Evolutionary conservation across 1,140 invertebrate species (phyloP).

Genomic region (Zaprionus capensis): DNA sequence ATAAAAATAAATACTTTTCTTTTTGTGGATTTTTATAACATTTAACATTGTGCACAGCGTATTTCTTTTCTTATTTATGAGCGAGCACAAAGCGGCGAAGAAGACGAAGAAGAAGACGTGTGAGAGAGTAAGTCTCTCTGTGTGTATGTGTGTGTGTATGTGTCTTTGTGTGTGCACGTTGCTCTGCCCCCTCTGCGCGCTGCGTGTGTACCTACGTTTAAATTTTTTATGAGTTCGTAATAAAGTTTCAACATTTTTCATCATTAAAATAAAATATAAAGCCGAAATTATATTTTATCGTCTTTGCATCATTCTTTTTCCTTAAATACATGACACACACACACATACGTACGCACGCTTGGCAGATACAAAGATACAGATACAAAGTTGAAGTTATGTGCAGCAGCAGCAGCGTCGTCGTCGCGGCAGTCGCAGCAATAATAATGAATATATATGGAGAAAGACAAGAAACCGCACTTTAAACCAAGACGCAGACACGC

Average conservation of each 20-base stretch:
- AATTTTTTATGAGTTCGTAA: conserved; percentile 83
- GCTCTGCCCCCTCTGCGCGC: conserved; percentile 28
- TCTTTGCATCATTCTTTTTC: conserved; percentile 82
- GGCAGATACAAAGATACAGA: conserved; percentile 76
- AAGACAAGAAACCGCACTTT: conserved; percentile 81
- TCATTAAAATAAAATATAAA: conserved; percentile 84
- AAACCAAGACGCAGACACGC: conserved; percentile 58
- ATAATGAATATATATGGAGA: conserved; percentile 83
- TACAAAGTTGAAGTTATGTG: conserved; percentile 82
- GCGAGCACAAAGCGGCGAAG: conserved; percentile 36
- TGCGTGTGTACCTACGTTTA: conserved; percentile 75
- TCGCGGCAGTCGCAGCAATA: conserved; percentile 68
- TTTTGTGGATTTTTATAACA: conserved; percentile 70
- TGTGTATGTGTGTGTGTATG: conserved; percentile 31
- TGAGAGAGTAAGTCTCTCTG: conserved; percentile 18
- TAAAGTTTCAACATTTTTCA: conserved; percentile 84
- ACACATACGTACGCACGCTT: conserved; percentile 35
- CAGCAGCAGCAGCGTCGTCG: conserved; percentile 48
- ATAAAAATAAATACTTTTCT: conserved; percentile 75
- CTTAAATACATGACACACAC: conserved; percentile 72
- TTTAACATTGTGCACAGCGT: conserved; percentile 70
- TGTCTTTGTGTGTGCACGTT: conserved; percentile 55
- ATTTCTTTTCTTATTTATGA: conserved; percentile 71
- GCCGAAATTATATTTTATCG: conserved; percentile 84
- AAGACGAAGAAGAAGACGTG: conserved; percentile 30